Evolutionary conservation across 2,888 invertebrate species (phyloP).

Genomic region (Agrilus cyanescens): DNA sequence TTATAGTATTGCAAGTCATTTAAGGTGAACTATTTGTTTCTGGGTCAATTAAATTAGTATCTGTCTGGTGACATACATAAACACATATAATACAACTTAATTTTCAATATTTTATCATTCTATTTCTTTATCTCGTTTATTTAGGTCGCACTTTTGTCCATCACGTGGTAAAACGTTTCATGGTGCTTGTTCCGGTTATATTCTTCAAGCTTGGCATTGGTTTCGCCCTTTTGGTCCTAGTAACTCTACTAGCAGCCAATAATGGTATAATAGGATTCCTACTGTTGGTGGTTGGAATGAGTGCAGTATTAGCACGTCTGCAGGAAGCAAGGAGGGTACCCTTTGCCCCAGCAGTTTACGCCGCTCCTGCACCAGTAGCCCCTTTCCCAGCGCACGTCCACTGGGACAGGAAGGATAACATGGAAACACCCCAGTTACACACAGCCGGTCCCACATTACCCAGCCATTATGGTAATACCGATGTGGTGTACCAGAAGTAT

Average conservation of each 20-base stretch:
- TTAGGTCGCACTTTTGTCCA: conserved; percentile 59
- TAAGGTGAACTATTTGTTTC: no score
- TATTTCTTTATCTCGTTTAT: conserved; percentile 9
- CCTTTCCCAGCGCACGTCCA: conserved; percentile 12
- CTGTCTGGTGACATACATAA: not conserved
- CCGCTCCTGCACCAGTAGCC: conserved; percentile 9
- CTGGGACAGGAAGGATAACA: conserved; percentile 14
- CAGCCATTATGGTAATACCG: no score
- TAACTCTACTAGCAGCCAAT: conserved; percentile 62
- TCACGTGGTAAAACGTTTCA: conserved; percentile 56
- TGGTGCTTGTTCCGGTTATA: conserved; percentile 58
- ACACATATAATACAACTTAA: not conserved
- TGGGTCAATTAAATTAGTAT: no score
- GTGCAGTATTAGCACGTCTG: conserved; percentile 30
- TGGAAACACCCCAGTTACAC: not conserved
- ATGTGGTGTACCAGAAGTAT: no score
- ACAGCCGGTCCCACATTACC: no score
- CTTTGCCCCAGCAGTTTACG: conserved; percentile 31
- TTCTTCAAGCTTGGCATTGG: conserved; percentile 68
- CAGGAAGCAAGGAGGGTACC: conserved; percentile 22
- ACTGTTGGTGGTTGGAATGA: conserved; percentile 33
- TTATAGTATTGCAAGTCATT: no score
- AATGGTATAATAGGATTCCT: conserved; percentile 63
- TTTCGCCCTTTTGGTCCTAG: conserved; percentile 55
- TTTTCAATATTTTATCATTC: conserved; percentile 1